Conservation (phyloP, 1,140 invertebrate species). For the Lasaia peninsularis region DNA sequence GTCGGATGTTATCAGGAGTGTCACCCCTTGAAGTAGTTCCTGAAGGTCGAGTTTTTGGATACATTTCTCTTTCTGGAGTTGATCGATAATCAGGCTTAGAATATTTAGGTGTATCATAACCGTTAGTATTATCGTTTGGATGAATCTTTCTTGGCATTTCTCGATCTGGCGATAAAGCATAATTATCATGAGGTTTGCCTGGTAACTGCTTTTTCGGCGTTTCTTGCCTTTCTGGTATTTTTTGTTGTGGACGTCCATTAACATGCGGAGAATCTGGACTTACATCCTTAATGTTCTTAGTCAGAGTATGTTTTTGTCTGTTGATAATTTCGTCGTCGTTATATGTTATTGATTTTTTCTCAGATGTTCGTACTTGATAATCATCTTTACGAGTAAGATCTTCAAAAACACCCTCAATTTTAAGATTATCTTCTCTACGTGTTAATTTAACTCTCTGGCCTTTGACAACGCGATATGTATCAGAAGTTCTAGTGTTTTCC, state of each 20-base stretch:
- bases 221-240: not conserved
- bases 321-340: constrained; percentile 34
- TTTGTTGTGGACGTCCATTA: constrained; percentile 1
- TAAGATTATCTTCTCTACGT: constrained; percentile 81
- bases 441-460: constrained; percentile 79
- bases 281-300: not conserved
- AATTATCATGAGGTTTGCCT: not conserved
- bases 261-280: not conserved
- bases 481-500: constrained; percentile 69
- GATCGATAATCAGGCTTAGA: not conserved
- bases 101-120: not conserved
- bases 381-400: constrained; percentile 72
- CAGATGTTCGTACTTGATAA: constrained; percentile 67
- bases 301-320: constrained; percentile 1
- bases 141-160: not conserved
- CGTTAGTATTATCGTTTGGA: constrained; percentile 1
- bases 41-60: not conserved
- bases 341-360: constrained; percentile 61
- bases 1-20: not conserved
- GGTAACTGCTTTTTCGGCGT: not conserved
- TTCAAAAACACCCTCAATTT: constrained; percentile 83
- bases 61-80: constrained; percentile 66
- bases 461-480: constrained; percentile 77
- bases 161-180: not conserved
- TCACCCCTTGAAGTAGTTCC: not conserved